These are phyloP conservation scores for Coptodon bakossiorum DNA, from an alignment of 2,113 vertebrate genomes.

Conservation along the genomic window DNA sequence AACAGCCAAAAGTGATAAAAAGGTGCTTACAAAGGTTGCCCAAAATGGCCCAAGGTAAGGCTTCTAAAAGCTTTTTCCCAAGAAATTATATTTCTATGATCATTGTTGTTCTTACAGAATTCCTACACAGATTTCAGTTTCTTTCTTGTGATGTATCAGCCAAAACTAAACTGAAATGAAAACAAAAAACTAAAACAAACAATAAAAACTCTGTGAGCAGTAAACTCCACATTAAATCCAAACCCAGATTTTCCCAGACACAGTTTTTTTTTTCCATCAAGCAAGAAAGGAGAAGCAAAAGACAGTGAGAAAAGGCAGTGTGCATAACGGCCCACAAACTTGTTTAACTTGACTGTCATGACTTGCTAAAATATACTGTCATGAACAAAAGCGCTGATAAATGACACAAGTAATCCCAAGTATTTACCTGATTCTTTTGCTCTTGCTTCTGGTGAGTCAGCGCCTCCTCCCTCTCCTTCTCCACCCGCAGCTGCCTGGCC, in stretches of 20 bases:
- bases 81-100: neutral
- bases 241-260: neutral
- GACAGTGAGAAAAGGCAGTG: neutral
- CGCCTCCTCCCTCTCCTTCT: slow-evolving; percentile 91
- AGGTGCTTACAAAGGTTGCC: rapidly evolving
- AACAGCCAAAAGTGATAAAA: neutral
- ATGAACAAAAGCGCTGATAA: neutral
- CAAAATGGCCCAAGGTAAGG: neutral
- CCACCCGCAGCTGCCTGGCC: slow-evolving; percentile 88
- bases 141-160: neutral
- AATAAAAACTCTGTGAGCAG: neutral
- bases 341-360: neutral
- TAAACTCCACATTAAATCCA: neutral
- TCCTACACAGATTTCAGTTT: neutral
- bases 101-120: neutral
- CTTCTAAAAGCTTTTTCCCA: neutral
- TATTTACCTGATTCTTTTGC: slow-evolving; percentile 89
- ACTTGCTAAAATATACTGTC: neutral
- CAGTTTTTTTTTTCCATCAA: neutral
- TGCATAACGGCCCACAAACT: neutral
- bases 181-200: neutral
- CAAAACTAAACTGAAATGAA: neutral
- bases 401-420: neutral
- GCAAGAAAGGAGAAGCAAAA: neutral
- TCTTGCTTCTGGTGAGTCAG: slow-evolving; percentile 91